Conservation (phyloP, 2,888 invertebrate species). For the Lypha dubia region DNA sequence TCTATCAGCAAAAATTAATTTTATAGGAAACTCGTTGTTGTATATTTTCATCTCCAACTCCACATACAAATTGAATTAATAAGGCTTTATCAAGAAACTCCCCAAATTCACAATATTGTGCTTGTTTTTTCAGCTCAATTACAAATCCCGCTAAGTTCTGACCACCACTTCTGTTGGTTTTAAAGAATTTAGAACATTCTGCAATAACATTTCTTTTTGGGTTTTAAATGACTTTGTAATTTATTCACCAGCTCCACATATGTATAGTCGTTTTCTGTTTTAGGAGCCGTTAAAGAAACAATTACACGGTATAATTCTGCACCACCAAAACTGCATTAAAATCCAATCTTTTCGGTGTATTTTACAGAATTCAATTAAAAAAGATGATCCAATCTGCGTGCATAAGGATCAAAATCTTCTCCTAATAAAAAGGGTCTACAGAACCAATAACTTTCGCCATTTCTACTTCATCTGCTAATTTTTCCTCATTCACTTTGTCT, state of each 20-base stretch:
- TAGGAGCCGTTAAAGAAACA: constrained; percentile 54
- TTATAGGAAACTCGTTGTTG: constrained; percentile 37
- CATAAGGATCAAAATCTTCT: too few relatives aligned
- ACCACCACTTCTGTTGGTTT: constrained; percentile 29
- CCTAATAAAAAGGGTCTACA: too few relatives aligned
- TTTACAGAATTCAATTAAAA: constrained; percentile 41
- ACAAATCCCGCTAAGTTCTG: constrained; percentile 42
- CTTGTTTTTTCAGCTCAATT: constrained; percentile 48
- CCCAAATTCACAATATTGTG: constrained; percentile 46
- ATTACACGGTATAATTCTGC: constrained; percentile 46
- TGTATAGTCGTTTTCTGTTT: constrained; percentile 50
- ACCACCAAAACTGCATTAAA: constrained; percentile 50
- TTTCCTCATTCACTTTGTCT: not conserved
- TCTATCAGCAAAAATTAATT: constrained; percentile 45
- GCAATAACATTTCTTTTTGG: constrained; percentile 56
- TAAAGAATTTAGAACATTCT: constrained; percentile 56
- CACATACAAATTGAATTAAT: constrained; percentile 29
- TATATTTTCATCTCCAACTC: constrained; percentile 25
- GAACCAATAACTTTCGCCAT: too few relatives aligned
- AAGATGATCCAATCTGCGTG: constrained; percentile 40
- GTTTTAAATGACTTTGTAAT: constrained; percentile 58
- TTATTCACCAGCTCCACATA: constrained; percentile 39
- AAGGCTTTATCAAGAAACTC: constrained; percentile 19
- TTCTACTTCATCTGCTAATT: too few relatives aligned
- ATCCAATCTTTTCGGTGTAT: constrained; percentile 26